Evolutionary conservation across 2,888 invertebrate species (phyloP), one percentile per base, ranked within the genome.

Genomic region (Tachina lurida): DNA sequence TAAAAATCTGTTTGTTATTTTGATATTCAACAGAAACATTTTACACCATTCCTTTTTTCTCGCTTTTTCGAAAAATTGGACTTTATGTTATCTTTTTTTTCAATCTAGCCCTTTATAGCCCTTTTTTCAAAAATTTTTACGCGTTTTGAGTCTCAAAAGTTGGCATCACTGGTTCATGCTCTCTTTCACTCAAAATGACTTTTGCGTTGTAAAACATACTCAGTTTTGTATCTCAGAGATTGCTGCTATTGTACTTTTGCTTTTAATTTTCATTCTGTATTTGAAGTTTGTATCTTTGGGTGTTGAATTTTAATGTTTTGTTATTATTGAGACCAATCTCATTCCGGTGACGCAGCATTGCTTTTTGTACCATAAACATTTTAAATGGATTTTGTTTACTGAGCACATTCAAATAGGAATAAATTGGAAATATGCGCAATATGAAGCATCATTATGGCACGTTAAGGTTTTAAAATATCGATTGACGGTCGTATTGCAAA

Each of bases 151-250:
- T n/a, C n/a, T n/a, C n/a, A n/a, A n/a, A n/a, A n/a, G n/a, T n/a
- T n/a, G n/a, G n/a, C n/a, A n/a, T 22, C n/a, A 3, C 5, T 2
- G 41, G 0, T 41, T 39, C 60, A 56, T 9, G 17, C 62, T 68
- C 68, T 73, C 84, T 70, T 79, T 60, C 22, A 75, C 62, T 71
- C 75, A 63, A 17, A 63, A n/a, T 3, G 31, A 60, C 39, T 3
- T 22, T 49, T 60, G 56, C 54, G 56, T 4, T 0, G 7, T 7
- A 47, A 12, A 43, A 45, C n/a, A 5, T 49, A 65, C 63, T 70
- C 70, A 19, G 60, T 88, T 87, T 87, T 88, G 87, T 89, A 88
- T 88, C 89, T 88, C 86, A 87, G 73, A 84, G 89, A 88, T 87
- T 87, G 84, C 71, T 86, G 81, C 84, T 77, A 47, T 60, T 45